These are phyloP conservation scores for Cynopterus brachyotis DNA, from an alignment of 2,113 vertebrate species.

Conservation along the genomic window DNA sequence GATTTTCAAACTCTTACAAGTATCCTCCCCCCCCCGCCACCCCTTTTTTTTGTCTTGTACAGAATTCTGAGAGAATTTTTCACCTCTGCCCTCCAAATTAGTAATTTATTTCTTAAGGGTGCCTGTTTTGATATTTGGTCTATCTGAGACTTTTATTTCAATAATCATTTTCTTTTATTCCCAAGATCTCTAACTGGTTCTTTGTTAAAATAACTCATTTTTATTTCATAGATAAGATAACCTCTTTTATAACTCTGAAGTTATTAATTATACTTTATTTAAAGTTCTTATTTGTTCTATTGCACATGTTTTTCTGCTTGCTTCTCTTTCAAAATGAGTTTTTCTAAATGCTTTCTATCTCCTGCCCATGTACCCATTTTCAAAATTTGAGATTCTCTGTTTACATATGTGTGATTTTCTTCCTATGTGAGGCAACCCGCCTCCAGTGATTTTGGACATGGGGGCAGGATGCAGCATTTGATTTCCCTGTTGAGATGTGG, in stretches of 20 bases:
- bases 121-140: not conserved
- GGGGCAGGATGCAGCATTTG: not conserved
- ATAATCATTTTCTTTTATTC: not conserved
- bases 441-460: not conserved
- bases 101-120: not conserved
- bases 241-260: not conserved
- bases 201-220: slow-evolving; percentile 17
- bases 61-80: not conserved
- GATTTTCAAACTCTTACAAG: not conserved
- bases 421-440: not conserved
- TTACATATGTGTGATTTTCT: not conserved
- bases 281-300: not conserved
- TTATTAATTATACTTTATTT: not conserved
- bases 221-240: slow-evolving; percentile 1
- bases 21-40: not conserved
- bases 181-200: not conserved
- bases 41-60: not conserved
- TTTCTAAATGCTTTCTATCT: not conserved
- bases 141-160: not conserved
- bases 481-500: not conserved
- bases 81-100: not conserved
- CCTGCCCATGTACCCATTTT: not conserved
- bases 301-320: not conserved
- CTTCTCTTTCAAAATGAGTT: not conserved
- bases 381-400: not conserved